phyloP scores from a whole-genome alignment of 2,797 vertebrate genomes.

The Gila robusta region DNA sequence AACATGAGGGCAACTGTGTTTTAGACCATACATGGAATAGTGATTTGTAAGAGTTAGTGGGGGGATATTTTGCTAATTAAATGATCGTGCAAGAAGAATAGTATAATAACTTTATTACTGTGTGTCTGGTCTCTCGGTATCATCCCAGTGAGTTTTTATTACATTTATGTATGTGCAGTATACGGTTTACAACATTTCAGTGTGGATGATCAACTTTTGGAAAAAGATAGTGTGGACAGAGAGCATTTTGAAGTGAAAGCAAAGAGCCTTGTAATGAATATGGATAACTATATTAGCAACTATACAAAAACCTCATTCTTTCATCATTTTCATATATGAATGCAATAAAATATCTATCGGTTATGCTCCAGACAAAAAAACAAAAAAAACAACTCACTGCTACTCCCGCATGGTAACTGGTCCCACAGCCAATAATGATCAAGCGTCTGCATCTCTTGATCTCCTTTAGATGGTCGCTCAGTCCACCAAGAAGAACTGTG shows the following conservation, averaged over 20 bases:
- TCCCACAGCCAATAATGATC: constrained; percentile 94
- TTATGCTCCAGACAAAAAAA: neutral
- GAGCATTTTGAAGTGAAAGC: neutral
- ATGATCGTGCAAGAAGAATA: neutral
- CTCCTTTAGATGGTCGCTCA: constrained; percentile 95
- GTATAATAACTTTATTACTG: neutral
- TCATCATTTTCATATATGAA: neutral
- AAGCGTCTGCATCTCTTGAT: constrained; percentile 91
- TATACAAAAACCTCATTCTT: neutral
- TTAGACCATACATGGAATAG: neutral
- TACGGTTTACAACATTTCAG: neutral
- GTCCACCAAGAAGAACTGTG: constrained; percentile 90
- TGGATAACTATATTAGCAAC: neutral
- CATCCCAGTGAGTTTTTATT: neutral
- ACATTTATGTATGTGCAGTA: neutral
- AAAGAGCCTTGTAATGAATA: neutral
- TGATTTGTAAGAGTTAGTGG: neutral
- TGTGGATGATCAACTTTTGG: neutral
- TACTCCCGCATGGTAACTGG: constrained; percentile 92
- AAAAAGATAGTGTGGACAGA: neutral
- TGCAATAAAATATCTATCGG: neutral
- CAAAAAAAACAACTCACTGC: constrained; percentile 82
- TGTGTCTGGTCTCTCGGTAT: neutral
- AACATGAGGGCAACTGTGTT: neutral
- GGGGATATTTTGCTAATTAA: neutral